These are phyloP conservation scores for Telmatochromis sp. DNA, from an alignment of 2,113 vertebrate species.

Conservation along the genomic window DNA sequence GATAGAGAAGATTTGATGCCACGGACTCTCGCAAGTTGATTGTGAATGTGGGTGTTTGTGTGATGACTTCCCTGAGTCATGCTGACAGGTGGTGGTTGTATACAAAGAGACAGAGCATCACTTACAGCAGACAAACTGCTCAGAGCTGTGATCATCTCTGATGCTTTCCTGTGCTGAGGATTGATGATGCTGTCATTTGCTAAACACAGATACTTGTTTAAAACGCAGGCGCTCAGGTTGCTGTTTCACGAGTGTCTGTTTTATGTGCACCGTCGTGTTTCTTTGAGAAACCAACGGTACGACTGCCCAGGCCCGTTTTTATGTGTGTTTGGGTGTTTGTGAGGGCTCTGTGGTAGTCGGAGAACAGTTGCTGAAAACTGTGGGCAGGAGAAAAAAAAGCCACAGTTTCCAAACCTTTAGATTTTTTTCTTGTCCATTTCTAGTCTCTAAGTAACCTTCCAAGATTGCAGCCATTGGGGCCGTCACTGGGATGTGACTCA, in stretches of 20 bases:
- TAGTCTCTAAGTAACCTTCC: slow-evolving; percentile 57
- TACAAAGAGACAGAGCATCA: not conserved
- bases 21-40: not conserved
- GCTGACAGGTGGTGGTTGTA: slow-evolving; percentile 42
- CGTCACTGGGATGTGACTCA: slow-evolving; percentile 23
- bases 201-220: slow-evolving; percentile 15
- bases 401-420: slow-evolving; percentile 36
- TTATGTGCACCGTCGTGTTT: not conserved
- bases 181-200: not conserved
- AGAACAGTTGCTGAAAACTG: slow-evolving; percentile 16
- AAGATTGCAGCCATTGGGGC: slow-evolving; percentile 44
- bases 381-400: not conserved
- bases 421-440: slow-evolving; percentile 14
- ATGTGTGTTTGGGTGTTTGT: not conserved
- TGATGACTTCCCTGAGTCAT: slow-evolving; percentile 39
- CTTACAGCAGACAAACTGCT: not conserved
- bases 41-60: not conserved
- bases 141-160: slow-evolving; percentile 4
- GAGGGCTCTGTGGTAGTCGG: not conserved
- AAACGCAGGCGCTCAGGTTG: not conserved
- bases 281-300: not conserved
- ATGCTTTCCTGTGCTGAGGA: slow-evolving; percentile 11
- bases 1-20: not conserved
- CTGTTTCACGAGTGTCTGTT: not conserved
- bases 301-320: not conserved